Evolutionary conservation across 2,888 invertebrate species (phyloP), one percentile per base, ranked within the genome.

Genomic region (Euplexia lucipara): DNA sequence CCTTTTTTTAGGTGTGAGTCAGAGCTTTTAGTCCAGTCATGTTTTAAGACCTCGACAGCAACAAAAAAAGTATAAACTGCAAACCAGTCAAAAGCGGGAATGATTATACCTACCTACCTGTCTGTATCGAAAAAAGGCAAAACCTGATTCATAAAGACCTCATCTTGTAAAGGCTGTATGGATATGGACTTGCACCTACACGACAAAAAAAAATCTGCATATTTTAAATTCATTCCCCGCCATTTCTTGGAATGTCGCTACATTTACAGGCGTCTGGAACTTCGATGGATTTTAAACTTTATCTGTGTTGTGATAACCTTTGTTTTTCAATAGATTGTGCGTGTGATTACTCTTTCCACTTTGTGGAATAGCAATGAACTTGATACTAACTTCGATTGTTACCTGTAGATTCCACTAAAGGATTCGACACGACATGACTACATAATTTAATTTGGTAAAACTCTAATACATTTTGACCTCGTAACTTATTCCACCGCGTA

Each of bases 161-260:
- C 26, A 12, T 47, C 41, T 34, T 20, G 26, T 44, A 60, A 44
- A 70, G 61, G 58, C 57, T 57, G 70, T 66, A 47, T 41, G 32
- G 14, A 12, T 12, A 18, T 32, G 14, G 12, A 16, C 35, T 14
- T 39, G 42, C 51, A 35, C 45, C 18, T 42, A 54, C 20, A 56
- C 14, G 32, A 51, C 51, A 54, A 71, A 70, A 78, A 79, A 73
- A 70, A 52, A 51, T 20, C 63, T 65, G 68, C 70, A 67, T 64
- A 59, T 65, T 77, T 73, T 52, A 73, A 71, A 71, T 70, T 64
- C 44, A 47, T 66, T 70, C 60, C 74, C 64, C 71, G 79, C 62
- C 68, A 63, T 58, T 79, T 74, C 80, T 66, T 77, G 79, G 82
- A 79, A 81, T 74, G 59, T 59, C 30, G 60, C 54, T 67, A 52